Evolutionary conservation across 2,888 invertebrate genomes (phyloP).

Genomic region (Macrosiphum euphorbiae): DNA sequence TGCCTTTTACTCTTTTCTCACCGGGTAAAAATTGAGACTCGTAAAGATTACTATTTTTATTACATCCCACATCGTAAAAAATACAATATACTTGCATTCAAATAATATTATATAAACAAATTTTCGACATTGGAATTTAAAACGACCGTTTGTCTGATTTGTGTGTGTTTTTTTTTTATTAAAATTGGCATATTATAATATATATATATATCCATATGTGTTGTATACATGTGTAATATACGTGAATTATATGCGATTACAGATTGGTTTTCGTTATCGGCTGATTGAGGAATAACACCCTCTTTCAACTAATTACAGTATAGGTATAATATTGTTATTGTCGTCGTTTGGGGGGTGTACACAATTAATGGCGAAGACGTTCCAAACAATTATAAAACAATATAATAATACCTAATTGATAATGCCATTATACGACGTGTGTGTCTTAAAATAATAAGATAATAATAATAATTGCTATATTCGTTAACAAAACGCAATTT

Average conservation of each 20-base stretch:
- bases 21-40: not conserved
- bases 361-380: not conserved
- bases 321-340: not conserved
- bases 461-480: conserved; percentile 4
- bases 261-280: not conserved
- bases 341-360: not conserved
- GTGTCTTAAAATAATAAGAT: not conserved
- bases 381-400: not conserved
- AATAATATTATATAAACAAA: not conserved
- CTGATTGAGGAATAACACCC: not conserved
- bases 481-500: conserved; percentile 49
- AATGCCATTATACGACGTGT: not conserved
- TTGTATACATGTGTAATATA: no score
- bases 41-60: not conserved
- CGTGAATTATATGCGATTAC: not conserved
- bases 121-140: not conserved
- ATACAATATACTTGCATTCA: not conserved
- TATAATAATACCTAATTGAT: not conserved
- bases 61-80: not conserved
- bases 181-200: not conserved
- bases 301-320: no score
- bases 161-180: not conserved
- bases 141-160: not conserved
- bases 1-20: not conserved
- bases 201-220: no score